Conservation (phyloP, 2,888 invertebrate genomes). For the Andrena flavipes region DNA sequence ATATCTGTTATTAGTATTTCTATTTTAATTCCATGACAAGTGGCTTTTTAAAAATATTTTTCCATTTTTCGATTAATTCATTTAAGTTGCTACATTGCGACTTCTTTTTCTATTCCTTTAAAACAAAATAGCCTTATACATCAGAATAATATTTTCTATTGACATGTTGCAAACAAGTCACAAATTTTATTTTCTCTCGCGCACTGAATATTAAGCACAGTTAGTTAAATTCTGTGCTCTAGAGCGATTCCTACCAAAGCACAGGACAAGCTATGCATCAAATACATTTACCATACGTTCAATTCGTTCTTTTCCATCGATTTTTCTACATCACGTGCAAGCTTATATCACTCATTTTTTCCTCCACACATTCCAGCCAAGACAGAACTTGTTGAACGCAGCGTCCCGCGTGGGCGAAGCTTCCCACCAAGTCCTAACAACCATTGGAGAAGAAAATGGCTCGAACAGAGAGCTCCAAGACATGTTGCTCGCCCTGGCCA, state of each 20-base stretch:
- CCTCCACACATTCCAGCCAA: slow-evolving; percentile 87
- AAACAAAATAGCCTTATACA: neutral
- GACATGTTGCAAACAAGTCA: neutral
- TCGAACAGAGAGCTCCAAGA: slow-evolving; percentile 94
- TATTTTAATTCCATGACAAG: neutral
- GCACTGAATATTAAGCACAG: neutral
- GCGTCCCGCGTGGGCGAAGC: slow-evolving; percentile 99
- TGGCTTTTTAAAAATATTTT: slow-evolving; percentile 22
- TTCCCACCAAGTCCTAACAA: slow-evolving; percentile 96
- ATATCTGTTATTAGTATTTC: neutral
- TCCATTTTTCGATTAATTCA: neutral
- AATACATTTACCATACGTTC: no score
- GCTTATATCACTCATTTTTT: neutral
- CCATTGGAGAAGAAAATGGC: slow-evolving; percentile 96
- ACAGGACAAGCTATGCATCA: neutral
- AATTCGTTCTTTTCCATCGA: neutral
- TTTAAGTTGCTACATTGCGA: neutral
- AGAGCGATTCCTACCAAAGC: neutral
- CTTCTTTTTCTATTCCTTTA: neutral
- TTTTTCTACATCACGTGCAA: neutral
- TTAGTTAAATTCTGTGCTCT: neutral
- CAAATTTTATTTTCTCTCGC: neutral
- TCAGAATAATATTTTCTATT: neutral
- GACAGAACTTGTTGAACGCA: slow-evolving; percentile 96
- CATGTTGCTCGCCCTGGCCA: slow-evolving; percentile 96